Evolutionary conservation across 1,140 invertebrate genomes (phyloP).

Genomic region (Cydia splendana): DNA sequence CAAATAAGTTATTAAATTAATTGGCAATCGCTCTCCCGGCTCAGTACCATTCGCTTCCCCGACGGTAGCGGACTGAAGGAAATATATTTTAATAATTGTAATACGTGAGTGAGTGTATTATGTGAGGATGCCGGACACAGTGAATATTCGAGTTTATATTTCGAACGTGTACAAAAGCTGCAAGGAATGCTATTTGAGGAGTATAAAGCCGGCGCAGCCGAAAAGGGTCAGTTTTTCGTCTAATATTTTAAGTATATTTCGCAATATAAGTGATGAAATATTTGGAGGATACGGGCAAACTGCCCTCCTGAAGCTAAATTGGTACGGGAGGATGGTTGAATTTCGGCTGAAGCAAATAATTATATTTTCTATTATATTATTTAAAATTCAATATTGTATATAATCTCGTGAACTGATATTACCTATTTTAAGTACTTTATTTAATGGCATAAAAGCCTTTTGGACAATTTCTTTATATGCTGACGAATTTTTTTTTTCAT

Average conservation of each 20-base stretch:
- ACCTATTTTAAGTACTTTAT: too few species aligned
- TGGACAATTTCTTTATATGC: too few species aligned
- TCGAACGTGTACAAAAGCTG: conserved; percentile 22
- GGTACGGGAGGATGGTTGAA: too few species aligned
- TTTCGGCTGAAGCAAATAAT: too few species aligned
- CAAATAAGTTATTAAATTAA: conserved; percentile 16
- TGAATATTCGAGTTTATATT: conserved; percentile 24
- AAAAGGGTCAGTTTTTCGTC: conserved; percentile 4
- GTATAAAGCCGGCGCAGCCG: conserved; percentile 4
- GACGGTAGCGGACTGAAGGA: not conserved
- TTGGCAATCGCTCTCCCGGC: conserved; percentile 3
- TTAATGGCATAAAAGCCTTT: too few species aligned
- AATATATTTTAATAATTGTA: conserved; percentile 1
- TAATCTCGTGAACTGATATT: too few species aligned
- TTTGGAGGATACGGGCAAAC: too few species aligned
- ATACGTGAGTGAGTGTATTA: not conserved
- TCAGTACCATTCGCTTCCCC: conserved; percentile 3
- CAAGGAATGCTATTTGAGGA: conserved; percentile 14
- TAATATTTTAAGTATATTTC: not conserved
- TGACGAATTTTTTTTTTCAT: too few species aligned
- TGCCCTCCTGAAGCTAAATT: too few species aligned
- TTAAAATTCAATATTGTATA: too few species aligned
- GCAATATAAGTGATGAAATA: too few species aligned
- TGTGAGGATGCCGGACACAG: conserved; percentile 21
- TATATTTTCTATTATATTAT: too few species aligned